Percentiles rank a stretch among this genome's conserved stretches.
These are phyloP conservation scores for Ligdia adustata DNA, from an alignment of 2,888 invertebrate genomes.

Conservation along the genomic window DNA sequence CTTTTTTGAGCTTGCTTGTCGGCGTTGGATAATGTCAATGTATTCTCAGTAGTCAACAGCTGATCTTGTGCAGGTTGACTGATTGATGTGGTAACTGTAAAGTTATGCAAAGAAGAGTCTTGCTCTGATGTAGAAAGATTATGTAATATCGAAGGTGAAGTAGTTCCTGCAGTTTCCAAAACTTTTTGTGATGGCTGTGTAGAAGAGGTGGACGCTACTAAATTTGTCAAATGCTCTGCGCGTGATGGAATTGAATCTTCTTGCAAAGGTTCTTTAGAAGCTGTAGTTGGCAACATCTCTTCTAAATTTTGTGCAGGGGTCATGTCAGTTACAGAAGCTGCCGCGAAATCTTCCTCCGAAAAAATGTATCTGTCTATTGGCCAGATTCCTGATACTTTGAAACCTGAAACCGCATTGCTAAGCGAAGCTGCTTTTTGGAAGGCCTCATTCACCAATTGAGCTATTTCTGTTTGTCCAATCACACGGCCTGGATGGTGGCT, in stretches of 20 bases:
- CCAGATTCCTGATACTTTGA: constrained; percentile 32
- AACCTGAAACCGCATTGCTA: constrained; percentile 28
- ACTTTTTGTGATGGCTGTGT: constrained; percentile 10
- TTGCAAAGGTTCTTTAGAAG: constrained; percentile 22
- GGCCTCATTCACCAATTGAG: constrained; percentile 23
- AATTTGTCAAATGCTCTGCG: not conserved
- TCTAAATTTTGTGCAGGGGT: constrained; percentile 4
- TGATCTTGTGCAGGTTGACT: too few relatives aligned
- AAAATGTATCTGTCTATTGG: constrained; percentile 23
- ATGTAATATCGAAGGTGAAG: too few relatives aligned
- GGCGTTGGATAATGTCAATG: too few relatives aligned
- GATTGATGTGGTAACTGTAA: too few relatives aligned
- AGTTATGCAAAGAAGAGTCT: too few relatives aligned
- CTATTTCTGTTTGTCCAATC: constrained; percentile 25
- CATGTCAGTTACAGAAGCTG: constrained; percentile 25
- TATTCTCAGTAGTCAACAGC: too few relatives aligned
- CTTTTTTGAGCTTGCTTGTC: too few relatives aligned
- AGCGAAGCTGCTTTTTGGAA: constrained; percentile 27
- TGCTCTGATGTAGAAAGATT: too few relatives aligned
- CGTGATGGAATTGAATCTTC: constrained; percentile 1
- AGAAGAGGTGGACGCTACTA: constrained; percentile 11
- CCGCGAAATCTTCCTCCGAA: constrained; percentile 28
- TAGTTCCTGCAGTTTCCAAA: not conserved
- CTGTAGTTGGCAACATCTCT: constrained; percentile 8
- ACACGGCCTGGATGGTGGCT: constrained; percentile 22